Percentiles rank a stretch among this genome's conserved stretches.
phyloP scores from a whole-genome alignment of 2,797 vertebrate species.

The Hippoglossus hippoglossus region DNA sequence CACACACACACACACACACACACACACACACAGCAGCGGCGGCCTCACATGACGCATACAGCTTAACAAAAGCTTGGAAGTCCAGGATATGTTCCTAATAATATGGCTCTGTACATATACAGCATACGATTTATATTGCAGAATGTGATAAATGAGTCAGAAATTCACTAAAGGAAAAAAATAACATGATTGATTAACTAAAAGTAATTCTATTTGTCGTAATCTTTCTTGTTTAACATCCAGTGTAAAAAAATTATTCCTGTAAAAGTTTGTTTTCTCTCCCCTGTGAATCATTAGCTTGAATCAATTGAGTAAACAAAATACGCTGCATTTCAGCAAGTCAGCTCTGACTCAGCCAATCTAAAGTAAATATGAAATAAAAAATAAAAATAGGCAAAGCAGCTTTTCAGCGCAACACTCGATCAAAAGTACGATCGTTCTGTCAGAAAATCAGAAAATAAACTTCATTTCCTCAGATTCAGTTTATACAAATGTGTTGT shows the following conservation, averaged over 20 bases:
- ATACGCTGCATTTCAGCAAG: background rate
- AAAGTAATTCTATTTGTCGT: background rate
- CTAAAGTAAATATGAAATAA: background rate
- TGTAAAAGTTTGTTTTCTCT: slow-evolving; percentile 53
- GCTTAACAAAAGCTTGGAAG: too few species aligned
- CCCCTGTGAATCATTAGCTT: slow-evolving; percentile 59
- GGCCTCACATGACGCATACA: too few species aligned
- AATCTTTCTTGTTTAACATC: slow-evolving; percentile 23
- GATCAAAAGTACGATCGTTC: background rate
- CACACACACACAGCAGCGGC: too few species aligned
- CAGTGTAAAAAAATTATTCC: slow-evolving; percentile 41
- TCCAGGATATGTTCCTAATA: too few species aligned
- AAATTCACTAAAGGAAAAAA: too few species aligned
- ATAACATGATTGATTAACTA: too few species aligned
- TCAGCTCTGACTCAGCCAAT: background rate
- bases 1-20: too few species aligned
- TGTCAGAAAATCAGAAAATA: background rate
- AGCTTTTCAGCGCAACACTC: background rate
- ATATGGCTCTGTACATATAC: too few species aligned
- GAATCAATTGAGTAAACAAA: slow-evolving; percentile 69
- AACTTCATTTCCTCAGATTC: background rate
- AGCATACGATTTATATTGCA: too few species aligned
- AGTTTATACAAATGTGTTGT: background rate
- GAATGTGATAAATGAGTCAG: too few species aligned
- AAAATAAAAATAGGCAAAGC: background rate